Evolutionary conservation across 35 echinoderm and acorn worm genomes (phyloP), one percentile per base, ranked within the genome.

Genomic region (Diadema setosum): DNA sequence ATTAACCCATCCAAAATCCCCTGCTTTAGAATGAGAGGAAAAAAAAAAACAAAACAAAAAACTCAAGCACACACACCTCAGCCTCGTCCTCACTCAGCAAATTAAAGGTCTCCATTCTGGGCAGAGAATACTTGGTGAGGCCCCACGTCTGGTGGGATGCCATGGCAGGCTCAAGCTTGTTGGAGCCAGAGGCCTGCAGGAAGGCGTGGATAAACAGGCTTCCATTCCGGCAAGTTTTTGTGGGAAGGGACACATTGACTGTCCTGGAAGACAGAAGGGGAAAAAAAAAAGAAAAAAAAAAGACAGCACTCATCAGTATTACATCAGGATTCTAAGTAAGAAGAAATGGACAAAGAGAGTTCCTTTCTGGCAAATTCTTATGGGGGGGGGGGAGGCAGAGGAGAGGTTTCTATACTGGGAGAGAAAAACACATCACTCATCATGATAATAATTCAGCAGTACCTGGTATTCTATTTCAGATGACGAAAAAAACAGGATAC

Each of bases 231-330:
- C 80, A 12, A 11, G 94, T 96, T 76, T 85, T 96, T 39, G 25
- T 58, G 56, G 94, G 94, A 49, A 96, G 45, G 8, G 94, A 61
- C 20, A 96, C 57, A 90, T 96, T 96, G 4, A 96, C 55, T 37
- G 80, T 42, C 81, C 94, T 96, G 73, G 16, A n/a, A n/a, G n/a
- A 86, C 46, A 65, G 5, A 18, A 20, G 49, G 9, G 18, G 17
- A 50, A 91, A 85, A 65, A 32, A 4, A 24, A 91, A 23, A 74
- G 23, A 83, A 12, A 8, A 12, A 83, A 49, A 45, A 65, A 5
- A 49, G 23, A 61, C 21, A 40, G 41, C 33, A 23, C n/a, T 5
- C n/a, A 43, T 7, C 32, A 35, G 0, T 27, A 15, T 15, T 20
- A 78, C 4, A 14, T 57, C 21, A 23, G 41, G 70, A 5, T 78